Evolutionary conservation across 2,113 vertebrate species (phyloP).

Genomic region (Cyrtonyx montezumae): DNA sequence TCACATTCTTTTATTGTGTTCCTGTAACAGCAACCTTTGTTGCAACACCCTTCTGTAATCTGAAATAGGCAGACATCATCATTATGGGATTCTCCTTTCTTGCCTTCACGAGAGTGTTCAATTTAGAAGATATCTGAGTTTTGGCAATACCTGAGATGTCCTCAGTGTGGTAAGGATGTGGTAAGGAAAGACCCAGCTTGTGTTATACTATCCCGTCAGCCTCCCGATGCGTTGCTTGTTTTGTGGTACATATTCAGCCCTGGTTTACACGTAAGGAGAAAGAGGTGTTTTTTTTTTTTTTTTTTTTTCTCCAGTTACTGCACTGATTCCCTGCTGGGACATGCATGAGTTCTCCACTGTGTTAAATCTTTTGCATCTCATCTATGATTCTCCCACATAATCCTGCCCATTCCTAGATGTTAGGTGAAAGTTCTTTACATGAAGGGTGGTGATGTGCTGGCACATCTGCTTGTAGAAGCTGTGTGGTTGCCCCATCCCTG

Average conservation of each 20-base stretch:
- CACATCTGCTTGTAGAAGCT: too few relatives aligned
- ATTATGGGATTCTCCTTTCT: not conserved
- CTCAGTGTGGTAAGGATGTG: not conserved
- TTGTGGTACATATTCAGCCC: not conserved
- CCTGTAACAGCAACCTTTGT: not conserved
- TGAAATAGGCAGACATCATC: not conserved
- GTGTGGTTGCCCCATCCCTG: too few relatives aligned
- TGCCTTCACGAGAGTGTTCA: not conserved
- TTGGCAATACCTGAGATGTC: not conserved
- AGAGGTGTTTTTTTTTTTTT: not conserved
- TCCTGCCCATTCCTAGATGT: too few relatives aligned
- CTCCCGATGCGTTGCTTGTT: not conserved
- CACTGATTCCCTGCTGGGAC: not conserved
- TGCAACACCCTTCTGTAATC: not conserved
- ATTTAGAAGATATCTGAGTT: not conserved
- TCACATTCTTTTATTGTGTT: not conserved
- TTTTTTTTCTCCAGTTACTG: not conserved
- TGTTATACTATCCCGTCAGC: not conserved
- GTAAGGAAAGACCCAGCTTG: not conserved
- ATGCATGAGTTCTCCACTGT: accelerated
- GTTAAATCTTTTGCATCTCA: not conserved
- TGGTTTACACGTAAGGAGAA: not conserved
- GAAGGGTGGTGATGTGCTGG: too few relatives aligned
- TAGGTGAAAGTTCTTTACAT: too few relatives aligned
- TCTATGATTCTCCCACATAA: not conserved